Evolutionary conservation across 1,140 invertebrate species (phyloP).

Genomic region (Drosophila aff.): DNA sequence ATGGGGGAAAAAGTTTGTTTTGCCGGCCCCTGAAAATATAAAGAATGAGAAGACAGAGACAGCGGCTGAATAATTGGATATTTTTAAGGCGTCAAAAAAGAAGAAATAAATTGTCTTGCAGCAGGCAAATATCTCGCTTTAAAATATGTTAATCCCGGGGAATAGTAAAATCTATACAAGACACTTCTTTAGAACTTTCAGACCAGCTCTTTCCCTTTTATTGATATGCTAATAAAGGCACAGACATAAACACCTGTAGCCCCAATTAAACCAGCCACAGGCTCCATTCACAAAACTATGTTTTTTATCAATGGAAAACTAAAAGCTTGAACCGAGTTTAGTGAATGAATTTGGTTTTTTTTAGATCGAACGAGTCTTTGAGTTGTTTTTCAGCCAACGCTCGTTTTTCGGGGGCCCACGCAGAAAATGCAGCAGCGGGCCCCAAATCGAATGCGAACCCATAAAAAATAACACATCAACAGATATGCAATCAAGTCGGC

Average conservation of each 20-base stretch:
- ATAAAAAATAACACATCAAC: slow-evolving; percentile 37
- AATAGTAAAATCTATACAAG: not conserved
- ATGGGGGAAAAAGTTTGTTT: slow-evolving; percentile 10
- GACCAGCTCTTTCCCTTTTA: not conserved
- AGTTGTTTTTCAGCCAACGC: slow-evolving; percentile 58
- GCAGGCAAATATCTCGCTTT: not conserved
- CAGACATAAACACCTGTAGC: slow-evolving; percentile 5
- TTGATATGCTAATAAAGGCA: slow-evolving; percentile 9
- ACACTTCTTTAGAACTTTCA: slow-evolving; percentile 3
- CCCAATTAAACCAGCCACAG: slow-evolving; percentile 42
- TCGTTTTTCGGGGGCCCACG: slow-evolving; percentile 56
- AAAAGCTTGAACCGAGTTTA: slow-evolving; percentile 22
- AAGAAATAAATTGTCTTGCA: slow-evolving; percentile 6
- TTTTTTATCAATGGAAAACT: slow-evolving; percentile 53
- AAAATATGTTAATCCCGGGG: slow-evolving; percentile 15
- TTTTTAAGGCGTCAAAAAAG: not conserved
- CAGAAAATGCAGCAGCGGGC: slow-evolving; percentile 22
- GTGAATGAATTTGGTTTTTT: slow-evolving; percentile 51
- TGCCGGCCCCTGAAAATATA: slow-evolving; percentile 17
- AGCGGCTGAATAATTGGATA: slow-evolving; percentile 12
- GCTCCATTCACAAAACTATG: slow-evolving; percentile 41
- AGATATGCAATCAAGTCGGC: slow-evolving; percentile 18
- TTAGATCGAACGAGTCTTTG: not conserved
- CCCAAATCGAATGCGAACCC: slow-evolving; percentile 14
- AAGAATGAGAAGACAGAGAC: not conserved